Base-by-base conservation (phyloP, 2,113 vertebrate genomes). In the Lagopus leucura region DNA sequence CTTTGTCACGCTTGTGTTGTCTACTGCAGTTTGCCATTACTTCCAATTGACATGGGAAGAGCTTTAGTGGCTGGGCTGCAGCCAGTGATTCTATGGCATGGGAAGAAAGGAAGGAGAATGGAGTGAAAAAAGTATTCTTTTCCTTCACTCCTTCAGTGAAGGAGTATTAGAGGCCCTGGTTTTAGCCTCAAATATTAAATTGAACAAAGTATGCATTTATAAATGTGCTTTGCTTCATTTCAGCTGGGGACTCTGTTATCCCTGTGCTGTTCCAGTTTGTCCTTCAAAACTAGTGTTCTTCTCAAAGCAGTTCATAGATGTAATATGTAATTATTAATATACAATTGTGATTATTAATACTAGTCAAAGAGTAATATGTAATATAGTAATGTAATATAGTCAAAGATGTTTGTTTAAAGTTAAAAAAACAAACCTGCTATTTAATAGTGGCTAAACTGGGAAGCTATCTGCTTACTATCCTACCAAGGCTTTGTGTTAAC, bases 151-250 rank as follows among this genome's bases (percentile, higher is more conserved):
- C 38, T 38, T 38, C 38, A 38, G 38, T 38, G 22, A 38, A 50
- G 52, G 42, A 61, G 52, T 73, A 80, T 60, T 34, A 67, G 86
- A 63, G 34, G 38, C 43, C 3, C 25, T 64, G 21, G 75, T 90
- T 90, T 93, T 94, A 93, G 84, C 72, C 25, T 96, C 97, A 95
- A 96, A 95, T 98, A 98, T 97, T 96, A 97, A 97, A 97, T 96
- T 93, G 88, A 96, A 94, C 95, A 91, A 94, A 86, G 94, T 92
- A 93, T 92, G 89, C 83, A 72, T 74, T 94, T 92, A 88, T 95
- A 96, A 97, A 83, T 96, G 95, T 96, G 95, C 96, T 90, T 89
- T 95, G 94, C 96, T 97, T 90, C 32, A 73, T 93, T 97, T 97
- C 90, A 94, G 94, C 84, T 73, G 83, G 84, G 74, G 74, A 85